Base-by-base conservation (phyloP, 2,113 vertebrate genomes). In the Corythornis madagascariensis region DNA sequence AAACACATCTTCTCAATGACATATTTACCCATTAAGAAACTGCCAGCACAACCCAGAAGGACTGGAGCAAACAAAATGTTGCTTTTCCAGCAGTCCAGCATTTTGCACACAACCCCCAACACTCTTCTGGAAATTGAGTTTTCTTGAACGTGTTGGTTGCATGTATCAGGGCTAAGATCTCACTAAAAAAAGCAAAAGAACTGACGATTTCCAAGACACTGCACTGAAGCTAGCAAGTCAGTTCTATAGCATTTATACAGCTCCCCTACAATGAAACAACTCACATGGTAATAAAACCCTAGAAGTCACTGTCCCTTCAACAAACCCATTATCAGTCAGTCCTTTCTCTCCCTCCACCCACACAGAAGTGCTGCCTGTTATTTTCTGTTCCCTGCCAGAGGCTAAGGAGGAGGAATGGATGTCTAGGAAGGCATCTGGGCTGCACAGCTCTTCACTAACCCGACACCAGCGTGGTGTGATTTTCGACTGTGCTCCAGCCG, bases 351-450 rank as follows among this genome's bases (percentile, higher is more conserved):
- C 65, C 52, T 18, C 74, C 52, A 66, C 84, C 87, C 78, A 48
- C 81, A 29, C 38, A 55, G 71, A 92, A 82, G 43, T 0, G 40
- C 67, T 80, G 82, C 67, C 84, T 71, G 56, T 63, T 83, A 63
- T 79, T 70, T 48, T 38, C 55, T 69, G n/a, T 16, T 16, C 92
- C 48, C 52, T 52, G 82, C 71, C 16, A 13, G 67, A 64, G 67
- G 78, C 69, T 60, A 83, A 91, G 90, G 67, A 77, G 92, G 94
- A 95, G 90, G 88, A 48, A 91, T 31, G 67, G 72, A 61, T 94
- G 89, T 91, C 94, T 93, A 89, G 84, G 87, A 94, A 92, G 91
- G 69, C 89, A 94, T 83, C 64, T 53, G 89, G 65, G 76, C 88
- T 89, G 83, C 33, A 50, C 87, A 87, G 82, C 94, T 90, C 86